phyloP scores from a whole-genome alignment of 2,797 vertebrate genomes.

The Syncerus caffer region DNA sequence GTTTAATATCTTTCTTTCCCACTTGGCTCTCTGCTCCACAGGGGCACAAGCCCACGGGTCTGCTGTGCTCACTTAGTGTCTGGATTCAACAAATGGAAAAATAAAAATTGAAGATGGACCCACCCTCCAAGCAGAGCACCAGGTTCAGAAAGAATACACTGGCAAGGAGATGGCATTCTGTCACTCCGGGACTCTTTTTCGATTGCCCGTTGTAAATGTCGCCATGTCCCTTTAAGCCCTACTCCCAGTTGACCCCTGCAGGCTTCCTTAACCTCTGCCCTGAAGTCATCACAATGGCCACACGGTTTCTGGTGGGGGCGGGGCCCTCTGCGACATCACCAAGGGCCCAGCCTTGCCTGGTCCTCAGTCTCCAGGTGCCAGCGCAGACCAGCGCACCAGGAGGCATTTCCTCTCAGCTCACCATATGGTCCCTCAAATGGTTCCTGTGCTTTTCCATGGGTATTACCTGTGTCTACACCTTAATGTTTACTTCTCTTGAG shows the following conservation, averaged over 20 bases:
- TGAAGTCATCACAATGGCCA: constrained; percentile 1
- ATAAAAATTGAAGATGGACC: not conserved
- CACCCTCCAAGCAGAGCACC: not conserved
- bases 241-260: rapidly evolving
- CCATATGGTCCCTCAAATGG: constrained; percentile 51
- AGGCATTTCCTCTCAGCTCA: not conserved
- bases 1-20: not conserved
- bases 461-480: not conserved
- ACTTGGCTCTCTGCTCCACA: rapidly evolving
- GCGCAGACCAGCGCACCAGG: constrained; percentile 32
- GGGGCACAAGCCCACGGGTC: not conserved
- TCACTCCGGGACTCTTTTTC: no score
- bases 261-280: not conserved
- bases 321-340: constrained; percentile 66
- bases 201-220: not conserved
- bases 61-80: not conserved
- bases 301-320: not conserved
- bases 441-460: constrained; percentile 33
- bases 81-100: not conserved
- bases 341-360: not conserved
- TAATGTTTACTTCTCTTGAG: constrained; percentile 25
- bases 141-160: not conserved
- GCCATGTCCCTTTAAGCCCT: not conserved
- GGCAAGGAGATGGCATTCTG: rapidly evolving
- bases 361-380: not conserved